phyloP scores from a whole-genome alignment of 1,140 invertebrate genomes.

The Leptinotarsa undecemlineata region DNA sequence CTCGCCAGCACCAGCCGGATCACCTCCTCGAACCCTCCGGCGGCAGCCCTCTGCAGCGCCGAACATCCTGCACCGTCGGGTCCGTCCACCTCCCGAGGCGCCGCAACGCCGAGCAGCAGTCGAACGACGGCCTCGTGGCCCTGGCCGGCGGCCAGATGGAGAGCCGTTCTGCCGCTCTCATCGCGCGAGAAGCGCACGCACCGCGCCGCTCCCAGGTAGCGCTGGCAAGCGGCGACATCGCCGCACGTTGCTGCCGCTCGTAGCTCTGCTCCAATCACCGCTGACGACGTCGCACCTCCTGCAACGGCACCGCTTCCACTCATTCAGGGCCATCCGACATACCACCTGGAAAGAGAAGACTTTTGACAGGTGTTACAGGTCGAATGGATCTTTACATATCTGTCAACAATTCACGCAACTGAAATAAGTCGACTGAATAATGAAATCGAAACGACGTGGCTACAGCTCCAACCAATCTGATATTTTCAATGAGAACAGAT shows the following conservation, averaged over 20 bases:
- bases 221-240: constrained; percentile 58
- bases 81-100: constrained; percentile 53
- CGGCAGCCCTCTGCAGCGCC: constrained; percentile 77
- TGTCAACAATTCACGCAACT: too few species aligned
- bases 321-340: constrained; percentile 46
- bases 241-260: constrained; percentile 61
- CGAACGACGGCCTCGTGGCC: constrained; percentile 54
- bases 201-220: constrained; percentile 54
- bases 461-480: too few species aligned
- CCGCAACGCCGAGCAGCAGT: constrained; percentile 55
- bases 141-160: constrained; percentile 55
- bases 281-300: background rate
- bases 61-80: constrained; percentile 66
- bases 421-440: too few species aligned
- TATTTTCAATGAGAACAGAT: too few species aligned
- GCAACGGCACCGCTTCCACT: constrained; percentile 45
- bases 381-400: too few species aligned
- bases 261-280: constrained; percentile 55
- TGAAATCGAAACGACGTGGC: too few species aligned
- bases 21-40: constrained; percentile 81
- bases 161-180: constrained; percentile 51
- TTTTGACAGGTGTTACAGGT: too few species aligned
- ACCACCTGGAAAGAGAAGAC: too few species aligned
- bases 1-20: constrained; percentile 72
- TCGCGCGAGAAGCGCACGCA: constrained; percentile 51